Percentiles rank a stretch among this genome's conserved stretches.
Evolutionary conservation across 2,888 invertebrate genomes (phyloP).

Genomic region (Perithous albicinctus): DNA sequence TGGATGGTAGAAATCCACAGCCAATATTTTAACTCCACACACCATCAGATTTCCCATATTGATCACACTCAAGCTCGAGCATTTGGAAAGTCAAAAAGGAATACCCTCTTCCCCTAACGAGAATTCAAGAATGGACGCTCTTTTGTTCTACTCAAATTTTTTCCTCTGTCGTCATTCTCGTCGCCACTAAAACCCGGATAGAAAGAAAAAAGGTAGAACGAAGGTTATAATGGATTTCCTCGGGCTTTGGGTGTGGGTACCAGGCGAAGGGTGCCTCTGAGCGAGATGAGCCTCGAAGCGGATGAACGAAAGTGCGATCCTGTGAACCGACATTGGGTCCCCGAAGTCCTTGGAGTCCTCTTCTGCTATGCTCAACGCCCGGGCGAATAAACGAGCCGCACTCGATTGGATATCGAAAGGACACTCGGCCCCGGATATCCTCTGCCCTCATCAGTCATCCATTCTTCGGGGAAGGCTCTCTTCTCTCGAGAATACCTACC

Average conservation of each 20-base stretch:
- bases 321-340: conserved; percentile 19
- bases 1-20: background rate
- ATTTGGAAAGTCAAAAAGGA: conserved; percentile 2
- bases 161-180: conserved; percentile 1
- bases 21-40: background rate
- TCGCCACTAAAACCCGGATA: conserved; percentile 20
- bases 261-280: background rate
- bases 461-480: conserved; percentile 51
- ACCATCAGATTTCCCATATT: background rate
- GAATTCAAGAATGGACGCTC: conserved; percentile 28
- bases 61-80: background rate
- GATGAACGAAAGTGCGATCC: conserved; percentile 37
- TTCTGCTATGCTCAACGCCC: conserved; percentile 28
- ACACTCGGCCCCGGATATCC: conserved; percentile 60
- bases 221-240: conserved; percentile 33
- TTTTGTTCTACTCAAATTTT: conserved; percentile 40
- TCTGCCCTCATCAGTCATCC: conserved; percentile 64
- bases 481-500: conserved; percentile 17
- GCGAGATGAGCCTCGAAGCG: conserved; percentile 5
- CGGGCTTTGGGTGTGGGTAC: conserved; percentile 4
- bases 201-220: conserved; percentile 29
- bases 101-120: conserved; percentile 32
- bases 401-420: conserved; percentile 64
- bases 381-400: conserved; percentile 31
- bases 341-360: conserved; percentile 14